A percentile compares a stretch with the other conserved stretches of the same genome.
These are phyloP conservation scores for Acronicta psi DNA, from an alignment of 2,888 invertebrate species.

Conservation along the genomic window DNA sequence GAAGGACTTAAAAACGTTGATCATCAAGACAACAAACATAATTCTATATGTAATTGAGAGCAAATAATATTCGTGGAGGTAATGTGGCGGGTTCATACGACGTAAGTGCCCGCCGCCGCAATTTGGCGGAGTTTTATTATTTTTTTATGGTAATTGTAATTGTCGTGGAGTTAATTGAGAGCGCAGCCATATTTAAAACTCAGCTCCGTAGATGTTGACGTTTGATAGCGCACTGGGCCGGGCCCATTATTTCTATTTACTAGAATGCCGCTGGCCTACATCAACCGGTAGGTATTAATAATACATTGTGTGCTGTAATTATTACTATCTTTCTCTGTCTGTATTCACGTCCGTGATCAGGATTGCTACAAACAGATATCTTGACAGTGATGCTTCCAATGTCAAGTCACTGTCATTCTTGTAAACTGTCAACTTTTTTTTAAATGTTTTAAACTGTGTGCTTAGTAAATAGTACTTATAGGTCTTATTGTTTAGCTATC, in stretches of 20 bases:
- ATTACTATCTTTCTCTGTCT: conserved; percentile 48
- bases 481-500: too few species aligned
- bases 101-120: conserved; percentile 71
- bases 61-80: conserved; percentile 67
- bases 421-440: too few species aligned
- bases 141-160: conserved; percentile 85
- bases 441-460: too few species aligned
- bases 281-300: conserved; percentile 57
- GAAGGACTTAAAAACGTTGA: conserved; percentile 30
- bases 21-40: conserved; percentile 56
- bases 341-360: conserved; percentile 26
- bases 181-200: conserved; percentile 78
- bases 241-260: conserved; percentile 79
- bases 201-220: conserved; percentile 71
- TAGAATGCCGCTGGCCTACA: conserved; percentile 65
- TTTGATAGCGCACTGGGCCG: conserved; percentile 68
- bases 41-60: conserved; percentile 63
- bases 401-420: conserved; percentile 1
- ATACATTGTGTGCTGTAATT: conserved; percentile 55
- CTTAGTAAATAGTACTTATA: too few species aligned
- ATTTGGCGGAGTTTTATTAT: conserved; percentile 81
- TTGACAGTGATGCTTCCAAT: conserved; percentile 6
- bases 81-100: conserved; percentile 58
- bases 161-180: conserved; percentile 82
- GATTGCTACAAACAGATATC: conserved; percentile 13